Evolutionary conservation across 23 tunicate species (phyloP).

Genomic region (Diplosoma virens): DNA sequence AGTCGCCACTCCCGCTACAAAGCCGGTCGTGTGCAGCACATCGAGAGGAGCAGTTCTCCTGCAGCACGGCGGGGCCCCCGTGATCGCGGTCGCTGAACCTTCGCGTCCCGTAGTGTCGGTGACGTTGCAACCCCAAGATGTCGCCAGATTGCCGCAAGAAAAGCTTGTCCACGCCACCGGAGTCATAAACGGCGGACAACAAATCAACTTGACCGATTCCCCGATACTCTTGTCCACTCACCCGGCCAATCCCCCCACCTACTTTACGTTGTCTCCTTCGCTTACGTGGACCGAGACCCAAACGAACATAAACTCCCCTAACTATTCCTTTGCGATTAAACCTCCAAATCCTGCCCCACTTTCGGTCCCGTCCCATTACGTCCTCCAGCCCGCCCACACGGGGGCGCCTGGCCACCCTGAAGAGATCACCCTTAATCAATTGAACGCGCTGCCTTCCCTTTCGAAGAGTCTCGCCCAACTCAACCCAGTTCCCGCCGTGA

Average conservation of each 20-base stretch:
- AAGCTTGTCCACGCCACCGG: neutral
- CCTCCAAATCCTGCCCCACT: constrained; percentile 11
- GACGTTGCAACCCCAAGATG: neutral
- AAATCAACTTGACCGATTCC: neutral
- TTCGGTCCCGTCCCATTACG: constrained; percentile 23
- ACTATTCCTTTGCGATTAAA: neutral
- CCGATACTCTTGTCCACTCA: neutral
- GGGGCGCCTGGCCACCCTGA: constrained; percentile 30
- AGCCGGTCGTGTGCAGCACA: neutral
- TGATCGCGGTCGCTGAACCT: neutral
- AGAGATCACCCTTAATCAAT: constrained; percentile 49
- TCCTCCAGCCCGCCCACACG: constrained; percentile 38
- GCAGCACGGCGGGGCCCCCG: neutral
- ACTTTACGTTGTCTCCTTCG: constrained; percentile 24
- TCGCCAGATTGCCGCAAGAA: neutral
- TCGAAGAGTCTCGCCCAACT: constrained; percentile 76
- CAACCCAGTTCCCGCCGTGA: constrained; percentile 60
- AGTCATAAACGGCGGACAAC: neutral
- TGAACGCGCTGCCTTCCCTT: constrained; percentile 31
- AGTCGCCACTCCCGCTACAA: neutral
- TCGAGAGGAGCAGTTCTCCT: neutral
- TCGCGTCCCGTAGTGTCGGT: neutral
- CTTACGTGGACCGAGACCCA: constrained; percentile 8
- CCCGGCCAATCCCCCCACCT: constrained; percentile 9
- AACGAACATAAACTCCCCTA: neutral